These are phyloP conservation scores for Lepus americanus DNA, from an alignment of 2,113 vertebrate genomes.

Conservation along the genomic window DNA sequence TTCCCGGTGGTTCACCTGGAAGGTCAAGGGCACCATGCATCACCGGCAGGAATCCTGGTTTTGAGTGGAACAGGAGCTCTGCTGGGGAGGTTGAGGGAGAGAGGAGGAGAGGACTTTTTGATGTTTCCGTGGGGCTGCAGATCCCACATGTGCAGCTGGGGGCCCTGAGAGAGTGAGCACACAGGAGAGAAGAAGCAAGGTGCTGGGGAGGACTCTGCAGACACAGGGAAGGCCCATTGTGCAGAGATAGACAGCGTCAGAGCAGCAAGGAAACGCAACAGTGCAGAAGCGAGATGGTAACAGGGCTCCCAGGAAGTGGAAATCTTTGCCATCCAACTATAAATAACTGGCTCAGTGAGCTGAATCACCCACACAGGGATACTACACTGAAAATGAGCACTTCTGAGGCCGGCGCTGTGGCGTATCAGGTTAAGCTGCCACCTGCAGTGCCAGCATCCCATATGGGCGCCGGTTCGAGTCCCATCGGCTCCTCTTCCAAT, in stretches of 20 bases:
- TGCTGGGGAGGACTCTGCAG: not conserved
- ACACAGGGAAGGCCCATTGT: not conserved
- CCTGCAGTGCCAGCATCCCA: no score
- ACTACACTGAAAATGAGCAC: no score
- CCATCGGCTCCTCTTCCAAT: no score
- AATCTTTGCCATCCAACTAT: not conserved
- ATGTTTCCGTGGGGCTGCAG: no score
- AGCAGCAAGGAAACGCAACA: no score
- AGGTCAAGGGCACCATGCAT: no score
- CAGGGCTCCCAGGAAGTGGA: not conserved
- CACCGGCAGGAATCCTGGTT: not conserved
- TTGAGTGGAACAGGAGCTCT: not conserved
- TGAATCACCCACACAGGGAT: not conserved
- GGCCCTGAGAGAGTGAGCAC: not conserved
- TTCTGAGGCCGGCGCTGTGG: no score
- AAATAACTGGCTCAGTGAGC: not conserved
- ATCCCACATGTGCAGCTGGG: no score
- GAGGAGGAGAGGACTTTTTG: no score
- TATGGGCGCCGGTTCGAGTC: no score
- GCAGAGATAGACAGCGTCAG: not conserved
- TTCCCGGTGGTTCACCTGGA: not conserved
- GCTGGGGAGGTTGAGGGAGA: no score
- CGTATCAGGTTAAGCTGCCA: no score
- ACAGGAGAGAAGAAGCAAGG: not conserved
- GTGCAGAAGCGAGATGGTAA: not conserved